Conservation (phyloP, 2,797 vertebrate genomes). For the Spondyliosoma cantharus region DNA sequence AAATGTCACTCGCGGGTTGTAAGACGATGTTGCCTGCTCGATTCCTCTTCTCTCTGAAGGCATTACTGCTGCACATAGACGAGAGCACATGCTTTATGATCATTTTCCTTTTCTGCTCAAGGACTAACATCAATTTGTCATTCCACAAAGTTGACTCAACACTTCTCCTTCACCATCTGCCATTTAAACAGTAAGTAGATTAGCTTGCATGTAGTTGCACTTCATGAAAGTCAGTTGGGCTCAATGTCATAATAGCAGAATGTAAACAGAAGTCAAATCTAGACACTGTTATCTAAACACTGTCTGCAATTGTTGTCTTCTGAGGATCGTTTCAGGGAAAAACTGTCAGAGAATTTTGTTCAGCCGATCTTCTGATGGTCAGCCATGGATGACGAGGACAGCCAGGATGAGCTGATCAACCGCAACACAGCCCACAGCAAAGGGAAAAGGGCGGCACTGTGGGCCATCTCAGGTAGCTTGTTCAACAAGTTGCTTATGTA, state of each 20-base stretch:
- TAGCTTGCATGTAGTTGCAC: neutral
- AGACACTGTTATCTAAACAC: neutral
- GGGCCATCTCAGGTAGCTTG: conserved; percentile 70
- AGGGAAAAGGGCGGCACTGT: conserved; percentile 77
- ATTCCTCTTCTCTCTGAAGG: neutral
- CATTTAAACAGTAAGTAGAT: conserved; percentile 10
- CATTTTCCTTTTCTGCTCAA: neutral
- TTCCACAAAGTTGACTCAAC: conserved; percentile 1
- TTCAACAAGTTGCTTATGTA: neutral
- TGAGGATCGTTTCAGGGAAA: conserved; percentile 4
- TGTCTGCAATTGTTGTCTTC: neutral
- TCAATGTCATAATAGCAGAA: neutral
- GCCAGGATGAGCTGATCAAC: conserved; percentile 92
- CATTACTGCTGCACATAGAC: neutral
- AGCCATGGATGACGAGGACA: conserved; percentile 95
- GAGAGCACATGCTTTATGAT: neutral
- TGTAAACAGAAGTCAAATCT: neutral
- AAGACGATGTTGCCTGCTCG: neutral
- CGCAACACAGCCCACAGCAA: conserved; percentile 82
- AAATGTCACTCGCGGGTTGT: neutral
- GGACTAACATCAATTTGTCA: neutral
- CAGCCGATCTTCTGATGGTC: conserved; percentile 81
- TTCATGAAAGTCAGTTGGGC: neutral
- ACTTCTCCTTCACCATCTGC: neutral
- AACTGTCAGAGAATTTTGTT: conserved; percentile 9